Base-by-base conservation (phyloP, 2,888 invertebrate species). In the Pristionchus entomophagus region DNA sequence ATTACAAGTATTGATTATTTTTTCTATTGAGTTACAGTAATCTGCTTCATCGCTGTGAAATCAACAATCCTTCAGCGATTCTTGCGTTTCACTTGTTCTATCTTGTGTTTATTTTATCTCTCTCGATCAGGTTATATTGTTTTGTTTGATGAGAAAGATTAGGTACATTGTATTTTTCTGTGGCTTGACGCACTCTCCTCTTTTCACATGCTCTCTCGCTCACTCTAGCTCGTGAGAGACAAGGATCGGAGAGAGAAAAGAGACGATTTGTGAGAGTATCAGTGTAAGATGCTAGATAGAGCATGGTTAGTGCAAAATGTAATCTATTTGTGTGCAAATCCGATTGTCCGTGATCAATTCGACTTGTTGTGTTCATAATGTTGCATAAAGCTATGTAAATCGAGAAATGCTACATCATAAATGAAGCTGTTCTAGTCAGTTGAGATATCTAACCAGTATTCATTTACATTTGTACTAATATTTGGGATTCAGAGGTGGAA, bases 131-230 rank as follows among this genome's bases (percentile, higher is more conserved):
- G 73, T 73, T 45, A 26, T 41, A 38, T 38, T 45, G 65, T 73
- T 73, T 73, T 73, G 73, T 41, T 45, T 73, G 41, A 73, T 73
- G 45, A 73, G 73, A 26, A 69, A 73, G 45, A 73, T 45, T 73
- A 73, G 73, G 73, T 26, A 73, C 73, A 45, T 73, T 73, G 38
- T 73, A 41, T 45, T 14, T 73, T 26, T 35, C 29, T 69, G 38
- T 8, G 35, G 22, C 38, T 38, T 38, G 14, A 38, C 19, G 22
- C 22, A 69, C 65, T 69, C 65, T 41, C 26, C 12, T 73, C 73
- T 0, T 73, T 14, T 38, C 41, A 2, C 4, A 2, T 14, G 12
- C 41, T 73, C 41, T 41, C 6, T 73, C 41, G 73, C n/a, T 41
- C 6, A 3, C 0, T 80, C 17, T 26, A 3, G 10, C 3, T 26